Conservation (phyloP, 2,888 invertebrate genomes). For the Xestoiulus laeticollis region DNA sequence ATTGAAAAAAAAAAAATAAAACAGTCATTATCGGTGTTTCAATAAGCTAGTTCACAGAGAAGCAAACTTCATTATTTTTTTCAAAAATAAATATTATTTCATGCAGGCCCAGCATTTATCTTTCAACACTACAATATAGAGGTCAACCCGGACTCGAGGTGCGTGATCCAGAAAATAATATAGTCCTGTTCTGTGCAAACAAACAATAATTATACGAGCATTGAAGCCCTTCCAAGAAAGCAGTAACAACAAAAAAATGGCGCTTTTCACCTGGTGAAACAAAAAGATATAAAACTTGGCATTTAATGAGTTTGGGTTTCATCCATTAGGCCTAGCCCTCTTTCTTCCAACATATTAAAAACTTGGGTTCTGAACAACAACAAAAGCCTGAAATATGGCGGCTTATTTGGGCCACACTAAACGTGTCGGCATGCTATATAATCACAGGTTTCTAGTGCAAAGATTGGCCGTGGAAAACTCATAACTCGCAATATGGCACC, state of each 20-base stretch:
- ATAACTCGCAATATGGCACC: constrained; percentile 13
- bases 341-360: background rate
- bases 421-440: background rate
- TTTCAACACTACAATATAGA: background rate
- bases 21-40: background rate
- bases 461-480: constrained; percentile 33
- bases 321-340: constrained; percentile 13
- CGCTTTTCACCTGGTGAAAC: background rate
- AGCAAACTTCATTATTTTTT: background rate
- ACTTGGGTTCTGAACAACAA: background rate
- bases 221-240: background rate
- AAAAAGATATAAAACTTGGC: constrained; percentile 20
- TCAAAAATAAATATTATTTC: background rate
- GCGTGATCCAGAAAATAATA: constrained; percentile 34
- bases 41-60: background rate
- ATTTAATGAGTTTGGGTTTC: constrained; percentile 25
- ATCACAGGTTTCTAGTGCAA: constrained; percentile 13
- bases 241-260: too few relatives aligned
- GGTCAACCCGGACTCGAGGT: background rate
- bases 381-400: background rate
- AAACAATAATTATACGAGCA: constrained; percentile 29
- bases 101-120: background rate
- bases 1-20: too few relatives aligned
- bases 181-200: background rate
- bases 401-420: background rate